Evolutionary conservation across 2,797 vertebrate species (phyloP).

Genomic region (Leptodactylus fallax): DNA sequence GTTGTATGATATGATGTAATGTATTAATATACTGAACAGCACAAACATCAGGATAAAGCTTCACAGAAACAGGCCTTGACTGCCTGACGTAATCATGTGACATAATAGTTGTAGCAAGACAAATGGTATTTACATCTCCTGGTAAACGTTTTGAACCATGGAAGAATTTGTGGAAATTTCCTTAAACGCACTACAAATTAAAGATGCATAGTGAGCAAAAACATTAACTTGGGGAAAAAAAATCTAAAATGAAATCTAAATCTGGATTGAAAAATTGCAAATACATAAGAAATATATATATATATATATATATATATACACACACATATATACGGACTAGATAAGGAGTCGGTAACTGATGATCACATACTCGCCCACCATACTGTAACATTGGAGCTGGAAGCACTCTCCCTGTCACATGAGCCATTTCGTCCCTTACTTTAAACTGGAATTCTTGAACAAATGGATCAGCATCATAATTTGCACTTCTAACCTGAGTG

Average conservation of each 20-base stretch:
- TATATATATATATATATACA: not conserved
- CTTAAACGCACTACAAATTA: not conserved
- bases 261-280: not conserved
- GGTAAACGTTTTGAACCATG: not conserved
- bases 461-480: slow-evolving; percentile 96
- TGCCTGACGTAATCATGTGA: not conserved
- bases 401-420: slow-evolving; percentile 96
- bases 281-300: not conserved
- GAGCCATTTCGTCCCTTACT: slow-evolving; percentile 98
- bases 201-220: not conserved
- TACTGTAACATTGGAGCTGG: slow-evolving; percentile 98
- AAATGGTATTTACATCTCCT: not conserved
- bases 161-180: not conserved
- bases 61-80: not conserved
- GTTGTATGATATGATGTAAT: not conserved
- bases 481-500: slow-evolving; percentile 94
- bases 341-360: slow-evolving; percentile 36
- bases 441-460: slow-evolving; percentile 99
- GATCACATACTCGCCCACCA: slow-evolving; percentile 93
- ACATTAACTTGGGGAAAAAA: no score
- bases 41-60: no score
- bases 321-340: not conserved
- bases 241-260: not conserved
- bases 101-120: not conserved
- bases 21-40: not conserved